Conservation (phyloP, 1,140 invertebrate genomes). For the Centruroides vittatus region DNA sequence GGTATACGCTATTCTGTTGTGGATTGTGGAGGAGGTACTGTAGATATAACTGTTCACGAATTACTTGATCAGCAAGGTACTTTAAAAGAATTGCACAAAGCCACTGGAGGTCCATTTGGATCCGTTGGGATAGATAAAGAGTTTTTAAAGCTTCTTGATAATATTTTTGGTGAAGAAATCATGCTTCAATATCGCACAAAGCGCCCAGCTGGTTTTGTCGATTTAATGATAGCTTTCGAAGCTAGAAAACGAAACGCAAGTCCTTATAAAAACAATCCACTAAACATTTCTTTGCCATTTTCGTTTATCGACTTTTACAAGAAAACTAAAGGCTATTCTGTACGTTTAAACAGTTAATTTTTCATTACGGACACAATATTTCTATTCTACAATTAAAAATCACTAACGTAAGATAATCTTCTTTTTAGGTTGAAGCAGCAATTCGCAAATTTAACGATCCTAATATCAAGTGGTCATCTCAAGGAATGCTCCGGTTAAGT, state of each 20-base stretch:
- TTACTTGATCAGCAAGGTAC: slow-evolving; percentile 30
- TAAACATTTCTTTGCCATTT: slow-evolving; percentile 43
- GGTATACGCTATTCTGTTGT: slow-evolving; percentile 42
- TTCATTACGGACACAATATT: no score
- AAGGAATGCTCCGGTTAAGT: slow-evolving; percentile 40
- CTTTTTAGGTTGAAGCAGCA: slow-evolving; percentile 21
- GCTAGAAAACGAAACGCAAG: slow-evolving; percentile 40
- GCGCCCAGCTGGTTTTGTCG: slow-evolving; percentile 39
- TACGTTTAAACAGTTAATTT: neutral
- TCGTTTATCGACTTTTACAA: slow-evolving; percentile 43
- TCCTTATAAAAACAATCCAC: slow-evolving; percentile 31
- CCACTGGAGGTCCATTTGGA: slow-evolving; percentile 42
- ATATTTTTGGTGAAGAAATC: slow-evolving; percentile 40
- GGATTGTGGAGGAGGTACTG: slow-evolving; percentile 47
- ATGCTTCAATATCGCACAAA: slow-evolving; percentile 36
- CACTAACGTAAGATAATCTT: neutral
- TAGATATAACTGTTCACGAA: slow-evolving; percentile 48
- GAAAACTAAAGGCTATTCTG: slow-evolving; percentile 30
- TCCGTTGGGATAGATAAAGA: slow-evolving; percentile 38
- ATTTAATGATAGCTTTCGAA: slow-evolving; percentile 44
- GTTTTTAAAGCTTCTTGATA: slow-evolving; percentile 37
- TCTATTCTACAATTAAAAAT: no score
- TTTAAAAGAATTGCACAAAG: slow-evolving; percentile 42
- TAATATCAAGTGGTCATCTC: slow-evolving; percentile 18
- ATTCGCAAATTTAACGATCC: slow-evolving; percentile 31